A percentile compares a stretch with the other conserved stretches of the same genome.
phyloP scores from a whole-genome alignment of 1,140 invertebrate species.

The Thaumetopoea pityocampa region DNA sequence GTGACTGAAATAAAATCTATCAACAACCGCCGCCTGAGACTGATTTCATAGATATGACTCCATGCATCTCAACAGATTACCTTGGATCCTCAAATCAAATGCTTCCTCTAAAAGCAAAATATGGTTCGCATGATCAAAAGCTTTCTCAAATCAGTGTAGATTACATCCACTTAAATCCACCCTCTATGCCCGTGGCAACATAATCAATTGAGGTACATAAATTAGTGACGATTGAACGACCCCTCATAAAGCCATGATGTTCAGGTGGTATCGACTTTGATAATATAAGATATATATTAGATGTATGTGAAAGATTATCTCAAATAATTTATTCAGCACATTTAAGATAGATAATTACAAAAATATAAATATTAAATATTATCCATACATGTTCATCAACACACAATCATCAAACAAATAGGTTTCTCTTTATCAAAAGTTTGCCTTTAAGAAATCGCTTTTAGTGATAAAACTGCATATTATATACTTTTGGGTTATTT shows the following conservation, averaged over 20 bases:
- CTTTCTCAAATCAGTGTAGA: conserved; percentile 25
- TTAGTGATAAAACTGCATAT: no score
- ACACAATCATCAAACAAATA: no score
- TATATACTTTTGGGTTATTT: no score
- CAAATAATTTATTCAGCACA: conserved; percentile 24
- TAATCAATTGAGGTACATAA: conserved; percentile 12
- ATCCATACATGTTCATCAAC: no score
- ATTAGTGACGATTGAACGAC: conserved; percentile 14
- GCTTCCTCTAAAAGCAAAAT: conserved; percentile 16
- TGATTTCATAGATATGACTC: conserved; percentile 2
- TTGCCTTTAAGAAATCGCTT: no score
- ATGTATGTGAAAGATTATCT: conserved; percentile 16
- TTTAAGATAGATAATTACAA: no score
- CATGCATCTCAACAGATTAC: neutral
- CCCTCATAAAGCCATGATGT: conserved; percentile 24
- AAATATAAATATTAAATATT: no score
- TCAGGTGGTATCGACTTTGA: conserved; percentile 3
- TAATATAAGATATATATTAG: conserved; percentile 13
- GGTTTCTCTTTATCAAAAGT: no score
- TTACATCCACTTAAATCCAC: conserved; percentile 14
- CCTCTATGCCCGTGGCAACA: conserved; percentile 9
- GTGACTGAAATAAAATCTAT: no score
- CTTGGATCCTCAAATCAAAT: neutral
- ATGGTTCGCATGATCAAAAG: conserved; percentile 21
- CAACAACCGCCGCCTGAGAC: neutral